Evolutionary conservation across 2,797 vertebrate species (phyloP).

Genomic region (Tiaroga cobitis): DNA sequence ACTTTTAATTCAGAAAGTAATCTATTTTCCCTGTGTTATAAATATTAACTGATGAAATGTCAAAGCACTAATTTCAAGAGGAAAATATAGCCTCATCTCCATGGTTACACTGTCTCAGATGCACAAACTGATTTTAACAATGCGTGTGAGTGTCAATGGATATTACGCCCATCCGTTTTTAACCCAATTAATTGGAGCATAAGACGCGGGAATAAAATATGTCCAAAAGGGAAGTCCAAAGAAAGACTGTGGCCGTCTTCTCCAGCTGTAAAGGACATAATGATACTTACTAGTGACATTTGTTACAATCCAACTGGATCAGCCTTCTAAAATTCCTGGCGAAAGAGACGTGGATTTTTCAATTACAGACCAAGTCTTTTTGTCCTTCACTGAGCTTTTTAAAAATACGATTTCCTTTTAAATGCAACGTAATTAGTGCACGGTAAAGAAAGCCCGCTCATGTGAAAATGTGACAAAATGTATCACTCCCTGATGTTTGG

Average conservation of each 20-base stretch:
- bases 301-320: slow-evolving; percentile 36
- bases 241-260: not conserved
- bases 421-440: slow-evolving; percentile 31
- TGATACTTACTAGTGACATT: slow-evolving; percentile 35
- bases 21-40: slow-evolving; percentile 12
- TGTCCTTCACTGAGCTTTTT: slow-evolving; percentile 36
- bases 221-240: slow-evolving; percentile 9
- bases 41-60: slow-evolving; percentile 37
- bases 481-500: slow-evolving; percentile 38
- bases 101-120: slow-evolving; percentile 36
- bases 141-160: not conserved
- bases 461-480: slow-evolving; percentile 42
- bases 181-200: slow-evolving; percentile 38
- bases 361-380: slow-evolving; percentile 38
- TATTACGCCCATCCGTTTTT: slow-evolving; percentile 30
- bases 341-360: slow-evolving; percentile 22
- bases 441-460: slow-evolving; percentile 19
- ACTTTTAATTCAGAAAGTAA: slow-evolving; percentile 1
- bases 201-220: slow-evolving; percentile 8
- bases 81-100: slow-evolving; percentile 22
- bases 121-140: slow-evolving; percentile 22
- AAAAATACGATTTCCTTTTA: slow-evolving; percentile 41
- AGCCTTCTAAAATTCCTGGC: slow-evolving; percentile 27
- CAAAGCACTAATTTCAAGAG: slow-evolving; percentile 12
- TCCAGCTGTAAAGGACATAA: slow-evolving; percentile 29